Percentiles rank a stretch among this genome's conserved stretches.
Conservation (phyloP, 2,113 vertebrate species). For the Rissa tridactyla region DNA sequence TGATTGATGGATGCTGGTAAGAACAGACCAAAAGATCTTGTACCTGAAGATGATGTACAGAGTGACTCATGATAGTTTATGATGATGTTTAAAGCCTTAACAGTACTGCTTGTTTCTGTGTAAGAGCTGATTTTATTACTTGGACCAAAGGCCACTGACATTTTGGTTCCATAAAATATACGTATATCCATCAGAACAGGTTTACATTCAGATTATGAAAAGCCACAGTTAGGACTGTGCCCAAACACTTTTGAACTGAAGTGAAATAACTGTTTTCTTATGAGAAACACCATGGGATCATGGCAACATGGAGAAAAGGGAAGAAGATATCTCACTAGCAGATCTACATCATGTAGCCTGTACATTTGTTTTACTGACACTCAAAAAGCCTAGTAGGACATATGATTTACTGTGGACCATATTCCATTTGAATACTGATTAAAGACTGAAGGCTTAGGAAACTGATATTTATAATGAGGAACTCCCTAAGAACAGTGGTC, state of each 20-base stretch:
- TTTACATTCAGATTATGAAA: slow-evolving; percentile 57
- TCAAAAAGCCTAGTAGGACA: neutral
- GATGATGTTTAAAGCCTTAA: slow-evolving; percentile 67
- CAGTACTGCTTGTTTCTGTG: slow-evolving; percentile 60
- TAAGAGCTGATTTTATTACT: slow-evolving; percentile 68
- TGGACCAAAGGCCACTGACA: slow-evolving; percentile 56
- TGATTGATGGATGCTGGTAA: slow-evolving; percentile 56
- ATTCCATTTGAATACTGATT: neutral
- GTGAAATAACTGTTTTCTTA: neutral
- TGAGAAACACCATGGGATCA: neutral
- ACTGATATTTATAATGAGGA: neutral
- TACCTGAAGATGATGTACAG: slow-evolving; percentile 64
- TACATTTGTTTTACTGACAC: neutral
- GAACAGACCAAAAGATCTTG: slow-evolving; percentile 39
- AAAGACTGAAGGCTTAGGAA: neutral
- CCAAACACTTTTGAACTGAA: neutral
- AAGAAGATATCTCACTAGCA: neutral
- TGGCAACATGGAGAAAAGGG: neutral
- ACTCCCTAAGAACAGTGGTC: neutral
- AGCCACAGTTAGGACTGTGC: neutral
- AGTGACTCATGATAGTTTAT: slow-evolving; percentile 66
- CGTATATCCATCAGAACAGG: slow-evolving; percentile 30
- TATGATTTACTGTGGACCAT: neutral
- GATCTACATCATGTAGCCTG: neutral
- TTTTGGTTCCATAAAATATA: slow-evolving; percentile 65